These are phyloP conservation scores for Diarsia brunnea DNA, from an alignment of 2,888 invertebrate genomes.

Conservation along the genomic window DNA sequence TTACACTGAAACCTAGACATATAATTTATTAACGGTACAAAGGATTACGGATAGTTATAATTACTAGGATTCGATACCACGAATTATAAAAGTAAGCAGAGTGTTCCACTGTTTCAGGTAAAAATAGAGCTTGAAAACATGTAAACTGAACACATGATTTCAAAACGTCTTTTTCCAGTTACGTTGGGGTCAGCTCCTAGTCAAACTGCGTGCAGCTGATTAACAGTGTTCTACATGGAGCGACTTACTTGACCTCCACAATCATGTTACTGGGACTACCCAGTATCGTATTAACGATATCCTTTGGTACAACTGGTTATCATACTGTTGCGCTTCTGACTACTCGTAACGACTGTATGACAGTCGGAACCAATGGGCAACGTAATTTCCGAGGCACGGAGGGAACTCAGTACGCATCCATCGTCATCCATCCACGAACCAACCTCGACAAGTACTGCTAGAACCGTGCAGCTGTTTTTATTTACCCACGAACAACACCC, in stretches of 20 bases:
- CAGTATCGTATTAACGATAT: background rate
- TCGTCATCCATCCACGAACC: background rate
- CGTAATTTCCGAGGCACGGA: no score
- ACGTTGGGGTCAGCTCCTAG: no score
- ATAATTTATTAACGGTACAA: background rate
- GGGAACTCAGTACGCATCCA: background rate
- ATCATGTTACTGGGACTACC: background rate
- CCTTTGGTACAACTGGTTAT: background rate
- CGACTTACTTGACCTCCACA: no score
- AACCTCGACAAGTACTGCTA: background rate
- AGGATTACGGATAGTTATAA: background rate
- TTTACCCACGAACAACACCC: background rate
- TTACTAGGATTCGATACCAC: background rate
- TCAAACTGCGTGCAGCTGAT: no score
- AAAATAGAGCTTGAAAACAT: slow-evolving; percentile 30
- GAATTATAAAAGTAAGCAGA: no score
- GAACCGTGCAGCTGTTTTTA: background rate
- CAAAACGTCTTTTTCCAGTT: no score
- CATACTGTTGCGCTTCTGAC: background rate
- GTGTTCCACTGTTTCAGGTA: background rate
- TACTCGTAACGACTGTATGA: background rate
- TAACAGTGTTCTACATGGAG: background rate
- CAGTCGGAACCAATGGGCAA: no score
- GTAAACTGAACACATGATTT: slow-evolving; percentile 4
- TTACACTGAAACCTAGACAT: background rate